Percentiles rank a stretch among this genome's conserved stretches.
Evolutionary conservation across 2,888 invertebrate genomes (phyloP).

Genomic region (Drosophila crucigera): DNA sequence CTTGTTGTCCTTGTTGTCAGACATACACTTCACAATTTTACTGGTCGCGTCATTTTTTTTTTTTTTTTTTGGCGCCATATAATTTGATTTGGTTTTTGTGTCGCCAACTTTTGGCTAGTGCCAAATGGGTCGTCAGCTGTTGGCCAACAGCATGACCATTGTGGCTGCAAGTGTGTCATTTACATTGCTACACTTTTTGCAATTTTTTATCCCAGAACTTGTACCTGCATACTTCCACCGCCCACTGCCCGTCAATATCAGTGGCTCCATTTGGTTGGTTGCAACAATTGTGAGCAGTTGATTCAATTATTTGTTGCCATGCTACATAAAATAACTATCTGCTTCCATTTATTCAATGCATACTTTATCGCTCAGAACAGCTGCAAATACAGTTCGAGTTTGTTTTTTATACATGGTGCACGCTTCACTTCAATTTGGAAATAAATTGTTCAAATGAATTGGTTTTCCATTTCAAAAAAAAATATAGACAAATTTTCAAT

Average conservation of each 20-base stretch:
- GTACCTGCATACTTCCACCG: neutral
- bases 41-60: neutral
- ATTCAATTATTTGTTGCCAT: conserved; percentile 47
- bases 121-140: conserved; percentile 31
- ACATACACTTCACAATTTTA: neutral
- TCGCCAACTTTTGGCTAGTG: conserved; percentile 27
- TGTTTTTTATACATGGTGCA: neutral
- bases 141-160: conserved; percentile 54
- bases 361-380: neutral
- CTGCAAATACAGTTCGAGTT: neutral
- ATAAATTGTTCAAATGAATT: conserved; percentile 10
- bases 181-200: conserved; percentile 31
- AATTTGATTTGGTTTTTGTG: conserved; percentile 57
- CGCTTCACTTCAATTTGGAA: neutral
- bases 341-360: neutral
- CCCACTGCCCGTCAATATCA: conserved; percentile 9
- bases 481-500: neutral
- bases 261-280: conserved; percentile 39
- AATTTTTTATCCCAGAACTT: neutral
- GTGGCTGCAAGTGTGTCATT: conserved; percentile 48
- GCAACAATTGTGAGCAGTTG: conserved; percentile 36
- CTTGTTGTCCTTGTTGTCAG: conserved; percentile 22
- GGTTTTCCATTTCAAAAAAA: neutral
- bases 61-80: conserved; percentile 26
- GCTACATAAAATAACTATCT: conserved; percentile 20